Base-by-base conservation (phyloP, 1,140 invertebrate species). In the Olivierus martensii region DNA sequence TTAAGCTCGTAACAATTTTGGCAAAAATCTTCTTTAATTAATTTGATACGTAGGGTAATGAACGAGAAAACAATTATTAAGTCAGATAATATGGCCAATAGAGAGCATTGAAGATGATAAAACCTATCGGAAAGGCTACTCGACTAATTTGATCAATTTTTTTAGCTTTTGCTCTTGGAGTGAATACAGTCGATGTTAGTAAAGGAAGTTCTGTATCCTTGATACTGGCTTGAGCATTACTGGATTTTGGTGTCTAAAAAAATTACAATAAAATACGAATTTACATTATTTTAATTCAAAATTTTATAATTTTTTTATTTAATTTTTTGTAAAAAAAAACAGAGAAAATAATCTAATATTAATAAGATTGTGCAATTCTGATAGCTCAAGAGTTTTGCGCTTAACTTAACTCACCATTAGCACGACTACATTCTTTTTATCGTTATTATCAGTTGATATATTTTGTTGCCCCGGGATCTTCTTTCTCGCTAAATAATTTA, bases 401-500 rank as follows among this genome's bases (percentile, higher is more conserved):
- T 28, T 28, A 28, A 9, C 28, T 28, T 28, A 28, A 28, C 28
- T 28, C 9, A 28, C 28, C 28, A 28, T 28, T 28, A 28, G 28
- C 2, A 28, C 28, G 4, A 28, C 28, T 28, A 28, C 28, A 28
- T 28, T 28, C 9, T 28, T 28, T 28, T 28, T 28, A 28, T 28
- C 28, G 28, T 28, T 28, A 28, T 28, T 28, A 28, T 28, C 28
- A 28, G 28, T 28, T 28, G 28, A 0, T 28, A 9, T 28, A 28
- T 0, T 28, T 28, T 28, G 28, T 9, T 28, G 28, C 9, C 28
- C 28, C 9, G 41, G 21, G 4, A 17, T 43, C 22, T 57, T 57
- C 11, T 63, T 41, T 60, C 56, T 67, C 48, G 41, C 41, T 22
- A 68, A 49, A 57, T 68, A 67, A 46, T 71, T 72, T 22, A 69